These are phyloP conservation scores for Epinephelus fuscoguttatus DNA, from an alignment of 2,113 vertebrate genomes.

Conservation along the genomic window DNA sequence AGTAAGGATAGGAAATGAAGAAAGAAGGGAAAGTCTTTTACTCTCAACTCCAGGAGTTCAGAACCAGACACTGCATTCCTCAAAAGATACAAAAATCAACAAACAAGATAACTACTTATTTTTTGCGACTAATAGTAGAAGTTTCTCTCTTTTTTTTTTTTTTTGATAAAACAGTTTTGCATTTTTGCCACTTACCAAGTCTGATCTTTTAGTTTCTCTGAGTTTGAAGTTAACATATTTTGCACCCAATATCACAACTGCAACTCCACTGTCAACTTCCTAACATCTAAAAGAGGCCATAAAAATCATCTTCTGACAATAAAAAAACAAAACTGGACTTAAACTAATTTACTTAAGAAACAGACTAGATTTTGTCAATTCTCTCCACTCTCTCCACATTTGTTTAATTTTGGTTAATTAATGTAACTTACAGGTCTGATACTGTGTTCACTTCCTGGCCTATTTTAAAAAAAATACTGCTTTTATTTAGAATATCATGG, in stretches of 20 bases:
- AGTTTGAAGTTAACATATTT: neutral
- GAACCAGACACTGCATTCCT: neutral
- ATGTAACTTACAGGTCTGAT: neutral
- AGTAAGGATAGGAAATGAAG: neutral
- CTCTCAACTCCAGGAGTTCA: neutral
- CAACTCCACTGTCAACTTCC: neutral
- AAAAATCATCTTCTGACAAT: neutral
- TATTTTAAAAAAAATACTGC: neutral
- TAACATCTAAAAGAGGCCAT: neutral
- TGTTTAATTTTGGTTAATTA: slow-evolving; percentile 1
- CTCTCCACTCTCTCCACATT: neutral
- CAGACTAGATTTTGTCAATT: neutral
- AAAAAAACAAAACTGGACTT: neutral
- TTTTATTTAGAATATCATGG: neutral
- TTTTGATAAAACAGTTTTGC: neutral
- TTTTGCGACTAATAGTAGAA: neutral
- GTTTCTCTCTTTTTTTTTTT: neutral
- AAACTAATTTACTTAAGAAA: neutral
- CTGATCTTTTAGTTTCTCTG: neutral
- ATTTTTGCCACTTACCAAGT: neutral
- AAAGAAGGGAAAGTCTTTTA: neutral
- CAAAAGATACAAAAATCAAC: slow-evolving; percentile 3
- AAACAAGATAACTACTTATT: neutral
- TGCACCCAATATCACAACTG: neutral
- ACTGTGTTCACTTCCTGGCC: neutral